Evolutionary conservation across 2,113 vertebrate genomes (phyloP).

Genomic region (Hipposideros armiger): DNA sequence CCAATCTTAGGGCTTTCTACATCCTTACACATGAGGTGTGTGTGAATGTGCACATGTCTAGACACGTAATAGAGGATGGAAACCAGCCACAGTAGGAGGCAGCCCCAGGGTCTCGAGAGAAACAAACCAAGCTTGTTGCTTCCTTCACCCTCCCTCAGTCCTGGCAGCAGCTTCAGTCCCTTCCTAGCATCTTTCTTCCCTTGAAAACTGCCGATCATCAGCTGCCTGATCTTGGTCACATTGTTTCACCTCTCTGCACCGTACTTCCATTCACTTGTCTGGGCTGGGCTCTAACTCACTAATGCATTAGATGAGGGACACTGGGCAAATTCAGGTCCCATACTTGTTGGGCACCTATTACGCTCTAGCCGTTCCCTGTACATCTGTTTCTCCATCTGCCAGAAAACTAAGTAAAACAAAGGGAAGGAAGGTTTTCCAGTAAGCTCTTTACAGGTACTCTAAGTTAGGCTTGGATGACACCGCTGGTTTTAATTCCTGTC

Average conservation of each 20-base stretch:
- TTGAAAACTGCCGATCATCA: background rate
- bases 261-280: background rate
- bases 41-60: background rate
- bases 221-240: background rate
- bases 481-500: background rate
- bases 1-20: background rate
- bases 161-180: background rate
- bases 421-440: background rate
- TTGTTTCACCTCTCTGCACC: background rate
- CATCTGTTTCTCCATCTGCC: background rate
- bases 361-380: accelerated
- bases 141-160: background rate
- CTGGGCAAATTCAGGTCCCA: background rate
- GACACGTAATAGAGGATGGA: background rate
- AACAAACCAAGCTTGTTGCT: background rate
- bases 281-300: background rate
- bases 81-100: background rate
- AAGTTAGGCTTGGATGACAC: background rate
- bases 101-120: background rate
- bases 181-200: background rate
- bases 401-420: background rate
- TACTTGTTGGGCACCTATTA: background rate
- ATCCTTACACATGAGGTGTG: accelerated
- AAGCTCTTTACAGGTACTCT: background rate
- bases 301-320: background rate